Evolutionary conservation across 2,113 vertebrate species (phyloP).

Genomic region (Tichodroma muraria): DNA sequence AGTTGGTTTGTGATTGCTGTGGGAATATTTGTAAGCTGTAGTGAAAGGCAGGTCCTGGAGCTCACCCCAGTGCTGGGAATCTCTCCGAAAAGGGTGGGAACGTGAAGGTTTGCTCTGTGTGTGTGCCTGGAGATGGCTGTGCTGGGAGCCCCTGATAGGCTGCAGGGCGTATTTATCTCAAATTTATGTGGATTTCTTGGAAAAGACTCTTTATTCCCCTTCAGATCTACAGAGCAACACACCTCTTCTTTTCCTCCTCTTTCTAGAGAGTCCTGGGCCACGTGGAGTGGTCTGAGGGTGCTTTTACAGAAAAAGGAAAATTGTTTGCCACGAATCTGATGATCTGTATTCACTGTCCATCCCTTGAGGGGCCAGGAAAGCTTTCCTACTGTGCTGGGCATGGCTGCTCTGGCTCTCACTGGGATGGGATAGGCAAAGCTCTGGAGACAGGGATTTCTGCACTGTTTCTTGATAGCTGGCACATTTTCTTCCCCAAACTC

Average conservation of each 20-base stretch:
- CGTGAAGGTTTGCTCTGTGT: rapidly evolving
- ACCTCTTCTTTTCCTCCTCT: neutral
- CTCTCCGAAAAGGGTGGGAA: neutral
- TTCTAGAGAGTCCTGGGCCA: neutral
- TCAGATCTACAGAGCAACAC: neutral
- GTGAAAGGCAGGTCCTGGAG: neutral
- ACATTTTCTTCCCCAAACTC: rapidly evolving
- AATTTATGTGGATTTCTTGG: neutral
- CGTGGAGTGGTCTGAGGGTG: neutral
- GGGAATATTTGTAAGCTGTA: neutral
- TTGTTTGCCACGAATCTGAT: too few relatives aligned
- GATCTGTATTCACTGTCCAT: rapidly evolving
- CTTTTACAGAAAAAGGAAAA: neutral
- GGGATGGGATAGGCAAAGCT: neutral
- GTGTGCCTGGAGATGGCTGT: neutral
- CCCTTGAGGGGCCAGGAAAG: neutral
- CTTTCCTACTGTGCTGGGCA: neutral
- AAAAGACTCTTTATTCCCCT: neutral
- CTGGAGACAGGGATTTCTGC: neutral
- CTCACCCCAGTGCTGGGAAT: neutral
- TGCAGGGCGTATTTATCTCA: neutral
- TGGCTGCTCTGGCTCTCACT: neutral
- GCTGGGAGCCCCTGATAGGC: neutral
- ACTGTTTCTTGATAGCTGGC: rapidly evolving
- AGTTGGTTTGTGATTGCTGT: neutral